Evolutionary conservation across 2,888 invertebrate species (phyloP), one percentile per base, ranked within the genome.

Genomic region (Leuctra nigra): DNA sequence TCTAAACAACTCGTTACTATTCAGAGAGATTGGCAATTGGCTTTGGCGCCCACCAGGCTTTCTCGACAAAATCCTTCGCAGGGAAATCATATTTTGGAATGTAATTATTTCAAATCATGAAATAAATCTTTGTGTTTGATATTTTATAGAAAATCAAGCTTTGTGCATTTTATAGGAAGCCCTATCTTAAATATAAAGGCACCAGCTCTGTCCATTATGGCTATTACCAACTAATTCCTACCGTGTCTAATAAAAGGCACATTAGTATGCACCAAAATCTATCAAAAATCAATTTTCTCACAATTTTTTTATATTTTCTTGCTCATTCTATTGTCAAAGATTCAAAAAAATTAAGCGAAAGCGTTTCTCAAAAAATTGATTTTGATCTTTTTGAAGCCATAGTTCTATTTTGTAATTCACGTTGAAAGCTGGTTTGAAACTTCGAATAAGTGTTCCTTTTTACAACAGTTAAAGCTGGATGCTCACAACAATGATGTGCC

Each of bases 191-290:
- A 20, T 25, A 14, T 24, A 55, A 55, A 55, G 55, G 55, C 55
- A 55, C 55, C 55, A 55, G 55, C 55, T 55, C 48, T 55, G 33
- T 55, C 55, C 48, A 46, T 36, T 53, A 53, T 22, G 24, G 36
- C 48, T 36, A 7, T 35, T 46, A 35, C 44, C 38, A 55, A 36
- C 25, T 55, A 23, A 33, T 36, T 35, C n/a, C 55, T 55, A 55
- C 38, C 23, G 7, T 48, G 14, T 36, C 36, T 55, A 55, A 22
- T 48, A 36, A 36, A 55, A 55, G 55, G 55, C 55, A 48, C 55
- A 55, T 23, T 24, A 29, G 35, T 16, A 55, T 48, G 55, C 55
- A 55, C 55, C 56, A 44, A 54, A 44, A 54, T 54, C 33, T 44
- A 33, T 38, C 55, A 22, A 35, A 36, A 44, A 55, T 35, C 13